Percentiles rank a stretch among this genome's conserved stretches.
Conservation (phyloP, 2,113 vertebrate species). For the Tupaia chinensis region DNA sequence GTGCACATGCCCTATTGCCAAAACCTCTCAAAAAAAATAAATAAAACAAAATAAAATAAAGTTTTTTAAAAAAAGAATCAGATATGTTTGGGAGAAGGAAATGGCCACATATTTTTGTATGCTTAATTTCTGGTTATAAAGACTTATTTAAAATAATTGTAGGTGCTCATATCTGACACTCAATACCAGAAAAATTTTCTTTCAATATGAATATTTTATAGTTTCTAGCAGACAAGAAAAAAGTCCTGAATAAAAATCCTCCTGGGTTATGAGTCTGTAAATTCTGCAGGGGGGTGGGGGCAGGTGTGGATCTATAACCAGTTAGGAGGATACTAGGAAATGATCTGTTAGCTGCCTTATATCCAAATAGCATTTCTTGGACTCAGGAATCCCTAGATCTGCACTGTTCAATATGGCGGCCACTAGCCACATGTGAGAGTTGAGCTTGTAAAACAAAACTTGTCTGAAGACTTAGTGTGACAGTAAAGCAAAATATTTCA, state of each 20-base stretch:
- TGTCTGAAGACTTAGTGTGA: background rate
- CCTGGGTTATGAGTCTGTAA: background rate
- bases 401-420: background rate
- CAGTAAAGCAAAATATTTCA: background rate
- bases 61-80: background rate
- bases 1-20: too few relatives aligned
- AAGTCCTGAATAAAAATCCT: background rate
- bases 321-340: background rate
- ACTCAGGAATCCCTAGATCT: background rate
- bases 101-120: background rate
- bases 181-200: constrained; percentile 50
- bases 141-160: constrained; percentile 16
- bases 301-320: background rate
- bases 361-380: background rate
- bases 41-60: too few relatives aligned
- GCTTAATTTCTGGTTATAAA: background rate
- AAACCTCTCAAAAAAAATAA: too few relatives aligned
- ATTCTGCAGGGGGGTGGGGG: background rate
- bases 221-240: constrained; percentile 2
- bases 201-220: constrained; percentile 43
- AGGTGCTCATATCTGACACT: background rate
- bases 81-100: background rate
- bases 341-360: background rate
- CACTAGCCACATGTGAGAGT: background rate
- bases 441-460: background rate